Base-by-base conservation (phyloP, 2,797 vertebrate genomes). In the Spinus olivaceus region DNA sequence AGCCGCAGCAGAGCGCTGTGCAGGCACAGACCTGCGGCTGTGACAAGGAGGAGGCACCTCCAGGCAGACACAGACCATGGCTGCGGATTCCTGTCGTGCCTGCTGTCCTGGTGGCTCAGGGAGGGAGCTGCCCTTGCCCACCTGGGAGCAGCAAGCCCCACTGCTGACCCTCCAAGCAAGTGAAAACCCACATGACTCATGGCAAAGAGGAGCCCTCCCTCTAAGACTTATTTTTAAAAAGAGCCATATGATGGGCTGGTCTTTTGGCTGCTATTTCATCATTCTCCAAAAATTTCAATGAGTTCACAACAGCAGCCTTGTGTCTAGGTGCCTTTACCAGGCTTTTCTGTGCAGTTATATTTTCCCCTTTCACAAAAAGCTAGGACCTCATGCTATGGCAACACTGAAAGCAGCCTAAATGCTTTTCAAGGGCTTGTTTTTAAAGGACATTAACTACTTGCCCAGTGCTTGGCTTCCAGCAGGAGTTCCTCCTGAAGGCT, bases 31-130 rank as follows among this genome's bases (percentile, higher is more conserved):
- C 23, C 35, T 1, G 7, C 10, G 18, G 8, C 70, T 4, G 8
- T 41, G 51, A 37, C 35, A 14, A 44, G 73, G 42, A 65, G 39
- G 6, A 69, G 8, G 19, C 1, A 2, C 24, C 61, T 69, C 30
- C 0, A 1, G 20, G 37, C 5, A 1, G 13, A 4, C 6, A 8
- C 15, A 78, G 67, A 69, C 6, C 1, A 0, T 10, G 12, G 19
- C 47, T 14, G 4, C 2, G 30, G 72, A 44, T 47, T 80, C 49
- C 53, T 0, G 0, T 14, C 30, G 8, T 0, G 1, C 33, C 59
- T 71, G 32, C 50, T 17, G 16, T 9, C 24, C 20, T 6, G 1
- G 2, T 2, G 8, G 15, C 7, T 25, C 22, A 1, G 9, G 12
- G 7, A 18, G 9, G 9, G 5, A 21, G 15, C 32, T 47, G 63